These are phyloP conservation scores for Zaprionus taronus DNA, from an alignment of 1,140 invertebrate genomes.

Conservation along the genomic window DNA sequence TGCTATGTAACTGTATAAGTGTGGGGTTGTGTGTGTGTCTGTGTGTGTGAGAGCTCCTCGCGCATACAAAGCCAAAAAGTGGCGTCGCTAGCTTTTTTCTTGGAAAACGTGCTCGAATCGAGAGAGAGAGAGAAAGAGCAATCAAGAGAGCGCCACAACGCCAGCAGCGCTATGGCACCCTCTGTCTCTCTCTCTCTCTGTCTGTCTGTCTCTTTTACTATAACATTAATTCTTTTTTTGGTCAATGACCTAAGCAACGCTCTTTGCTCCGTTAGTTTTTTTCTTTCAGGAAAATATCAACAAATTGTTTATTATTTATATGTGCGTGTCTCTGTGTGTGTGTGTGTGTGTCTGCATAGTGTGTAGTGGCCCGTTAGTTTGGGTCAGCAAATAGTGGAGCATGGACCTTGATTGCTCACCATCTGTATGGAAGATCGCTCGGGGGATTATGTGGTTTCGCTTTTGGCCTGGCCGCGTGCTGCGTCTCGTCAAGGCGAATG, in stretches of 20 bases:
- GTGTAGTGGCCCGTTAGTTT: slow-evolving; percentile 35
- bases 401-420: slow-evolving; percentile 36
- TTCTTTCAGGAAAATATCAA: slow-evolving; percentile 41
- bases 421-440: slow-evolving; percentile 2
- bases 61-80: slow-evolving; percentile 47
- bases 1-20: not conserved
- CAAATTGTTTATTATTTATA: slow-evolving; percentile 46
- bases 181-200: slow-evolving; percentile 7
- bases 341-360: not conserved
- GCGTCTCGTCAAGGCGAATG: slow-evolving; percentile 33
- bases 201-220: slow-evolving; percentile 34
- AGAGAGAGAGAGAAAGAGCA: slow-evolving; percentile 17
- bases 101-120: slow-evolving; percentile 63
- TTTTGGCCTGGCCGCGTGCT: slow-evolving; percentile 28
- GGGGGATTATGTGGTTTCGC: slow-evolving; percentile 21
- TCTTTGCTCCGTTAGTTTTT: slow-evolving; percentile 67
- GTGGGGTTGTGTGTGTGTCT: slow-evolving; percentile 8
- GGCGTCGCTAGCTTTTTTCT: slow-evolving; percentile 61
- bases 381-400: slow-evolving; percentile 21
- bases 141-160: slow-evolving; percentile 18
- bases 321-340: not conserved
- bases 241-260: slow-evolving; percentile 76
- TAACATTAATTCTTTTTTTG: slow-evolving; percentile 73
- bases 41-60: slow-evolving; percentile 34
- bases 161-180: slow-evolving; percentile 16